Evolutionary conservation across 2,797 vertebrate species (phyloP), one percentile per base, ranked within the genome.

Genomic region (Phrynocephalus forsythii): DNA sequence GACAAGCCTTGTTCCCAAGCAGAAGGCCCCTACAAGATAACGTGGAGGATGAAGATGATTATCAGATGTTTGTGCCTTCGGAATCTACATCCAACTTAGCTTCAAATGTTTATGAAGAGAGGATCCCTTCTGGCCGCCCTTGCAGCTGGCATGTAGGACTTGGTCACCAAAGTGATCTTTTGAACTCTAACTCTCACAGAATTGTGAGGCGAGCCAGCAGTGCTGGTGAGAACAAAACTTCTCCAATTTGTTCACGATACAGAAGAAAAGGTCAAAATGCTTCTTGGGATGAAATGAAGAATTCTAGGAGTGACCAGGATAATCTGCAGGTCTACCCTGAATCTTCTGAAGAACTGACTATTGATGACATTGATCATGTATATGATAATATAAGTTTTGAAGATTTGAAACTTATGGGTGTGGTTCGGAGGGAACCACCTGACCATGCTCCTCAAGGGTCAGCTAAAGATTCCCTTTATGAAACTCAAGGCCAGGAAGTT

Each of bases 331-430:
- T 95, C 0, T 98, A 97, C 76, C 98, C 97, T 0, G 98, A 98
- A 48, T 98, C 98, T 48, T 97, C 97, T 0, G 98, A 98, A 87
- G 98, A 99, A 94, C 91, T 99, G 86, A 98, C 98, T 0, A 90
- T 98, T 0, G 98, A 99, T 48, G 98, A 99, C 63, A 97, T 98
- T 66, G 98, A 99, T 91, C 99, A 99, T 18, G 98, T 99, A 82
- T 99, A 99, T 91, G 99, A 99, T 92, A 99, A 99, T 91, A 98
- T 99, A 91, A 99, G 98, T 95, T 99, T 97, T 0, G 98, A 99
- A 93, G 99, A 99, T 95, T 95, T 99, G 22, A 99, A 99, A 94
- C 96, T 96, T 79, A 98, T 99, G 98, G 98, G 98, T 33, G 96
- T 99, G 1, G 95, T 98, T 81, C 96, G 97, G 89, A 97, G 97